These are phyloP conservation scores for Pseudomyrmex gracilis DNA, from an alignment of 1,140 invertebrate species.

Conservation along the genomic window DNA sequence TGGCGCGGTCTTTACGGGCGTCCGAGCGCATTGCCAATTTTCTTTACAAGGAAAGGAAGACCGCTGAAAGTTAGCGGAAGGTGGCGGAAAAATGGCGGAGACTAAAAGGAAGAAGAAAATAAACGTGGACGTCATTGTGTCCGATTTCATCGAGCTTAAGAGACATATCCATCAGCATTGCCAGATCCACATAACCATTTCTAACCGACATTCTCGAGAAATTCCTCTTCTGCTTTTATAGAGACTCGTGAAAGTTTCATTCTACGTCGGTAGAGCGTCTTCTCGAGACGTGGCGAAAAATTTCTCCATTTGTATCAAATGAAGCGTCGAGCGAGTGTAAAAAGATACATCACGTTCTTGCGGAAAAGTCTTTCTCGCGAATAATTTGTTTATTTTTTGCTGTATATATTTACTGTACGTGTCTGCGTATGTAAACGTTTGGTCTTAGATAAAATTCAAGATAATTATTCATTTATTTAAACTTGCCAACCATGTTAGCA, in stretches of 20 bases:
- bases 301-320: constrained; percentile 51
- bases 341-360: constrained; percentile 33
- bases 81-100: neutral
- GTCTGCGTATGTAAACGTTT: neutral
- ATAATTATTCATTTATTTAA: too few species aligned
- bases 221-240: constrained; percentile 31
- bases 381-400: constrained; percentile 1
- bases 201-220: constrained; percentile 24
- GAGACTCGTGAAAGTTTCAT: constrained; percentile 51
- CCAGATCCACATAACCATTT: constrained; percentile 21
- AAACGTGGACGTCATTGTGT: constrained; percentile 46
- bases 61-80: constrained; percentile 40
- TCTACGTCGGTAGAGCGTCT: constrained; percentile 13
- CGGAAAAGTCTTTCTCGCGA: neutral
- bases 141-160: constrained; percentile 50
- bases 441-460: neutral
- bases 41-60: constrained; percentile 11
- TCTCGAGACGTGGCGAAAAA: constrained; percentile 3
- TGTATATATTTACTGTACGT: neutral
- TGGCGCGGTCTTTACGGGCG: constrained; percentile 45
- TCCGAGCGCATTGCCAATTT: constrained; percentile 51
- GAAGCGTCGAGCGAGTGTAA: constrained; percentile 30
- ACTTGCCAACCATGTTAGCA: too few species aligned
- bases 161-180: constrained; percentile 42
- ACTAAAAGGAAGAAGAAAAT: constrained; percentile 18